Conservation (phyloP, 2,797 vertebrate species). For the Lophotriccus pileatus region DNA sequence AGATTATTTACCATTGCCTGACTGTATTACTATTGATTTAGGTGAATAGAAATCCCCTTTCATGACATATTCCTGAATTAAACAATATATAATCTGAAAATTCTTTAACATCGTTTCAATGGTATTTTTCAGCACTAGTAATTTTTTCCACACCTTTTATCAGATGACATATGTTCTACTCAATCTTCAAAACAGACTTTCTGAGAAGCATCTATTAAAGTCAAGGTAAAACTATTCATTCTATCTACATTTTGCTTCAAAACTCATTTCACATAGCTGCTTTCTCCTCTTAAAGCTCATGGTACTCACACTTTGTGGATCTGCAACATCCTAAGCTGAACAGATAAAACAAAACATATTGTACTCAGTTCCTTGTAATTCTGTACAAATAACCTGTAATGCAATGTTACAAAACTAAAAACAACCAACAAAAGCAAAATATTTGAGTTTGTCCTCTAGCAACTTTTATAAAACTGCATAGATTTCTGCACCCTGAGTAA, state of each 20-base stretch:
- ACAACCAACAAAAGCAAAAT: background rate
- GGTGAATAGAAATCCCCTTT: background rate
- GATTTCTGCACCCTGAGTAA: background rate
- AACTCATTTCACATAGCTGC: background rate
- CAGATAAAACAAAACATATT: background rate
- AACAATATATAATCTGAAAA: background rate
- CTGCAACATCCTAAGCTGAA: background rate
- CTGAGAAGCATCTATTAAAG: background rate
- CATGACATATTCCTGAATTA: background rate
- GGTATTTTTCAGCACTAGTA: background rate
- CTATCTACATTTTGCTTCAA: background rate
- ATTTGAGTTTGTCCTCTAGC: background rate
- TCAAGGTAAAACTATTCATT: background rate
- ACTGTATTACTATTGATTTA: background rate
- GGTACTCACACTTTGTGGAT: background rate
- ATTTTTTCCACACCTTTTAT: background rate
- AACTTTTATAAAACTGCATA: background rate
- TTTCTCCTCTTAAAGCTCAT: background rate
- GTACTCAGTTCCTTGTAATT: background rate
- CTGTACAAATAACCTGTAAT: background rate
- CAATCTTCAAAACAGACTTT: background rate
- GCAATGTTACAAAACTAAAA: background rate
- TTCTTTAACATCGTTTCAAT: background rate
- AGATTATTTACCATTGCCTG: background rate
- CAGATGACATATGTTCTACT: background rate